phyloP scores from a whole-genome alignment of 2,797 vertebrate species.

The Streptopelia turtur region DNA sequence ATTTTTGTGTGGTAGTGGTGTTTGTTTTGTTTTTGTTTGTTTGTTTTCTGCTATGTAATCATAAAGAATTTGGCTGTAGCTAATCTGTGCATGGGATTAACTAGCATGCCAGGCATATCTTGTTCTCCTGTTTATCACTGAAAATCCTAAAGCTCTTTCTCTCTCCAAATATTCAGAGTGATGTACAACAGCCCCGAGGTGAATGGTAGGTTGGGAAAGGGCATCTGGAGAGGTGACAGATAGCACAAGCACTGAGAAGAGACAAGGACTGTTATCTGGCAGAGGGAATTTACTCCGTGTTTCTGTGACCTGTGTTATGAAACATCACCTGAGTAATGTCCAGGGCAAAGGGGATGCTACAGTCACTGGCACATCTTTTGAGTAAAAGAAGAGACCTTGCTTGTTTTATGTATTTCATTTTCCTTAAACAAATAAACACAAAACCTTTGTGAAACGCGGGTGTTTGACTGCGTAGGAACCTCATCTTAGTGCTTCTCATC shows the following conservation, averaged over 20 bases:
- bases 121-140: neutral
- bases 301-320: neutral
- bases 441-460: neutral
- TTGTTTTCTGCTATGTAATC: neutral
- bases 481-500: neutral
- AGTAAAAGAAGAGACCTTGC: neutral
- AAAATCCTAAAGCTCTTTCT: neutral
- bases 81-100: conserved; percentile 9
- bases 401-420: neutral
- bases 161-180: neutral
- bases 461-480: neutral
- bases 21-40: neutral
- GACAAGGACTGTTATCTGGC: neutral
- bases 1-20: neutral
- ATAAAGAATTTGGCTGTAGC: neutral
- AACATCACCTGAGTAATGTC: neutral
- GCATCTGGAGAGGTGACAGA: neutral
- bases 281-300: neutral
- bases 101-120: neutral
- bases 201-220: neutral
- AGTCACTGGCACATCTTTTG: neutral
- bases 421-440: neutral
- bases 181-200: neutral
- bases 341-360: neutral
- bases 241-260: neutral